phyloP scores from a whole-genome alignment of 1,140 invertebrate genomes.

The Drosophila tsacasi region DNA sequence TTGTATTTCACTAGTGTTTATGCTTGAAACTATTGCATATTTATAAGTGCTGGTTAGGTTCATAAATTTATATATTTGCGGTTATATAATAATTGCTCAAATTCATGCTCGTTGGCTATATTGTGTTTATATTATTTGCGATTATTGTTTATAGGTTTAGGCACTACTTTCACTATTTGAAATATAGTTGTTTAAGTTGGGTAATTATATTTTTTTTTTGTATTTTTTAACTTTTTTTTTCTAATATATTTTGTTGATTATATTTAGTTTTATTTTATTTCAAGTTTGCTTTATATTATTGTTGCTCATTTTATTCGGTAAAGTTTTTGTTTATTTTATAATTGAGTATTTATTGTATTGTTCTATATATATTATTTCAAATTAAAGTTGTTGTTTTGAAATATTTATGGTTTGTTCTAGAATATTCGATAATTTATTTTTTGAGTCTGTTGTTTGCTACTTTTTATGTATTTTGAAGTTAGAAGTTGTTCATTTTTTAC shows the following conservation, averaged over 20 bases:
- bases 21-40: constrained; percentile 22
- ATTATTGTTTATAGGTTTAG: constrained; percentile 33
- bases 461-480: background rate
- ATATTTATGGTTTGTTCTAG: constrained; percentile 11
- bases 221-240: background rate
- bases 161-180: constrained; percentile 39
- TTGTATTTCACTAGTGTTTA: constrained; percentile 32
- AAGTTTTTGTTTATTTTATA: background rate
- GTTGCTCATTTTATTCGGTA: background rate
- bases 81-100: constrained; percentile 30
- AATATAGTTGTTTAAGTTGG: constrained; percentile 9
- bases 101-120: constrained; percentile 29
- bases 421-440: background rate
- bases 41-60: constrained; percentile 16
- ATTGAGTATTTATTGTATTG: background rate
- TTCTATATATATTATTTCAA: constrained; percentile 4
- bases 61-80: background rate
- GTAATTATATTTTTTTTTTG: constrained; percentile 1
- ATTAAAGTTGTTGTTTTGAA: constrained; percentile 8
- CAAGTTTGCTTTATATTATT: background rate
- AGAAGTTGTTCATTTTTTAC: constrained; percentile 12
- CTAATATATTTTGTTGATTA: background rate
- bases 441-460: background rate
- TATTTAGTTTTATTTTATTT: background rate
- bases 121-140: constrained; percentile 18